Base-by-base conservation (phyloP, 2,797 vertebrate genomes). In the Chloroceryle inda region DNA sequence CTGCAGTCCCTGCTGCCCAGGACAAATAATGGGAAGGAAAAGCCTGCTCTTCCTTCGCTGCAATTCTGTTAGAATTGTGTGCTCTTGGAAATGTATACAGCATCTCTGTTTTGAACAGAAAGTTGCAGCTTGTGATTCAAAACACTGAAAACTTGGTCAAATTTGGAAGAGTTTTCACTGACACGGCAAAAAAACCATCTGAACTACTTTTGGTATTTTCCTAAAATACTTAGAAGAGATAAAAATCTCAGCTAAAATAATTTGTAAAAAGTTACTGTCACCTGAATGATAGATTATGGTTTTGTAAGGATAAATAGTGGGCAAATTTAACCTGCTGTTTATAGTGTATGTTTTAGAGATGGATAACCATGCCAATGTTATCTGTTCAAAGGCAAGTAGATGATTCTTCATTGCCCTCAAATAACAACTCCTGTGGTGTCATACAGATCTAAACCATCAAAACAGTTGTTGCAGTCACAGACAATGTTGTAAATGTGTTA, bases 401-500 rank as follows among this genome's bases (percentile, higher is more conserved):
- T 26, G 9, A 44, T 29, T 52, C 13, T 61, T 42, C 59, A 84
- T 67, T 74, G 49, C 35, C 40, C 50, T 18, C 33, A 56, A 23
- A 33, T 76, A 80, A 42, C 31, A 76, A 59, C 16, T 80, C 7
- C 24, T 0, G 1, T 75, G 26, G 11, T 85, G 68, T 87, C 38
- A 55, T 19, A 18, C 62, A 74, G 37, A 58, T 66, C 22, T 56
- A 86, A 88, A 94, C 31, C 10, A 82, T 71, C 19, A 59, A 59
- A 89, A 78, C 45, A 62, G 40, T 71, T 88, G 75, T 67, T 89
- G 92, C 49, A 95, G 33, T 42, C 74, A 85, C 88, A 92, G 58
- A 69, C 9, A 6, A 64, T 45, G 37, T n/a, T 92, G 24, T 56
- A 85, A 72, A 84, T 50, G 16, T 82, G 29, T 29, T 64, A 91